phyloP scores from a whole-genome alignment of 2,888 invertebrate species.

The Didymodactylos carnosus region DNA sequence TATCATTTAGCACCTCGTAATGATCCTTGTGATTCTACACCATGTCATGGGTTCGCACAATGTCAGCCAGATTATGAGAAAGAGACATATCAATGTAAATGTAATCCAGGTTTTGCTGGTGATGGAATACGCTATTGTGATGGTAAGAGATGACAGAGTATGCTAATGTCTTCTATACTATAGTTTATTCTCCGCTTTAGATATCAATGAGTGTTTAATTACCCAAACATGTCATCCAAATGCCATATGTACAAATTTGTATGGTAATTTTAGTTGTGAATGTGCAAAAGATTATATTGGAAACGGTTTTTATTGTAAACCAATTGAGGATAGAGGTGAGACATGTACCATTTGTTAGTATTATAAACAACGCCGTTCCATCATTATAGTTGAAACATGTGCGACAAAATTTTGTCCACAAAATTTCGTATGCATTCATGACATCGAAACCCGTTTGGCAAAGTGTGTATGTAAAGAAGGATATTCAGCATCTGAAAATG shows the following conservation, averaged over 20 bases:
- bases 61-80: constrained; percentile 6
- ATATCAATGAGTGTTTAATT: constrained; percentile 10
- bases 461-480: not conserved
- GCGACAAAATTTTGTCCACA: constrained; percentile 1
- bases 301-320: constrained; percentile 4
- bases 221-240: constrained; percentile 9
- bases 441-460: not conserved
- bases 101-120: constrained; percentile 10
- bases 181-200: not conserved
- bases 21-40: constrained; percentile 11
- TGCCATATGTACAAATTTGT: constrained; percentile 10
- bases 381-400: not conserved
- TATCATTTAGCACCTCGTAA: not conserved
- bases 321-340: not conserved
- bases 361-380: not conserved
- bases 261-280: constrained; percentile 8
- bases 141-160: not conserved
- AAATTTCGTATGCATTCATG: not conserved
- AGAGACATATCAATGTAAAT: constrained; percentile 8
- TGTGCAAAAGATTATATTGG: constrained; percentile 11
- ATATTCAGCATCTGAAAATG: not conserved
- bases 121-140: constrained; percentile 10
- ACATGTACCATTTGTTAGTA: not conserved
- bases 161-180: no score
- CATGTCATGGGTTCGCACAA: constrained; percentile 10